A percentile compares a stretch with the other conserved stretches of the same genome.
These are phyloP conservation scores for Sterrhoptilus dennistouni DNA, from an alignment of 2,113 vertebrate genomes.

Conservation along the genomic window DNA sequence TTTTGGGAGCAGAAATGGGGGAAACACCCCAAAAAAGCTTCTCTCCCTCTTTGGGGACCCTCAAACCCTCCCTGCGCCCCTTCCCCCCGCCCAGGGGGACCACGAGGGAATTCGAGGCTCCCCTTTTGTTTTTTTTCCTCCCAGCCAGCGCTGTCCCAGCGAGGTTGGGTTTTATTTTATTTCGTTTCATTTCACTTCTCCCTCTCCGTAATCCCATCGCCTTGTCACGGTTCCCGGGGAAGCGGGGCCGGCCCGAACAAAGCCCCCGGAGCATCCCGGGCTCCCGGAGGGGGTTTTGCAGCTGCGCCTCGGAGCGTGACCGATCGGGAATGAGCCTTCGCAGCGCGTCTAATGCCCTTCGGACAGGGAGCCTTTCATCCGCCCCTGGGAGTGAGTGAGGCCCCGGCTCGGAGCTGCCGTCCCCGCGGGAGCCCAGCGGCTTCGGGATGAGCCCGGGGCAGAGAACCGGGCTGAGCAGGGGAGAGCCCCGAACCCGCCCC, in stretches of 20 bases:
- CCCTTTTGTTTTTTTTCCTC: background rate
- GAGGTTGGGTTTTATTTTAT: background rate
- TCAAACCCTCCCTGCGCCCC: background rate
- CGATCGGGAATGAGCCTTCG: constrained; percentile 73
- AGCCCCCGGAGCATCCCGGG: constrained; percentile 54
- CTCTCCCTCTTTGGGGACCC: background rate
- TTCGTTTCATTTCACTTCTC: background rate
- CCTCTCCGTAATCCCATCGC: constrained; percentile 57
- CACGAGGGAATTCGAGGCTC: rapidly evolving
- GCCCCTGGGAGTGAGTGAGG: constrained; percentile 64
- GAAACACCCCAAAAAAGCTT: background rate
- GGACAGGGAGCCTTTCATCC: constrained; percentile 71
- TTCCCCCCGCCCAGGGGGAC: background rate
- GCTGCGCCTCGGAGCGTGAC: constrained; percentile 71
- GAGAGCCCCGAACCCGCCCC: too few relatives aligned
- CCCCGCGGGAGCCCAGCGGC: background rate
- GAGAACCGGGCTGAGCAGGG: too few relatives aligned
- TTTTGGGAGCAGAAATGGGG: background rate
- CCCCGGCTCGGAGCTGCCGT: background rate
- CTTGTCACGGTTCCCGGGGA: constrained; percentile 62
- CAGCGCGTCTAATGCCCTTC: constrained; percentile 62
- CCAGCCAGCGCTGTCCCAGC: background rate
- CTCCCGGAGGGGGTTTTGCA: constrained; percentile 56
- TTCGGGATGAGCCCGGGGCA: too few relatives aligned
- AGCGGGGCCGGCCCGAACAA: constrained; percentile 54